These are phyloP conservation scores for Gerris lacustris DNA, from an alignment of 2,888 invertebrate genomes.

Conservation along the genomic window DNA sequence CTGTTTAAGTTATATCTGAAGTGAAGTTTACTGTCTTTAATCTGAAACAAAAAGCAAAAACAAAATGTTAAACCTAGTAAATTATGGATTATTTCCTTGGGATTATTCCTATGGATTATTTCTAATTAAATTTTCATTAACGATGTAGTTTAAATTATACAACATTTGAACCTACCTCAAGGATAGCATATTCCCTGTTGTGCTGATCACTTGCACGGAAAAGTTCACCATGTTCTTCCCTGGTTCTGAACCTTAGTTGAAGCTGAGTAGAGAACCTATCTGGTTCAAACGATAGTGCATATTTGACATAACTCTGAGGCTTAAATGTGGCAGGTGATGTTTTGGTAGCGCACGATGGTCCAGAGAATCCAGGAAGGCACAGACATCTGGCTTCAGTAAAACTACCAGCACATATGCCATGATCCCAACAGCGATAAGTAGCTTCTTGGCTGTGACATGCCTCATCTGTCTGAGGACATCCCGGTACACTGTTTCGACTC, in stretches of 20 bases:
- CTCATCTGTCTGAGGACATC: conserved; percentile 88
- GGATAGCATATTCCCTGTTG: conserved; percentile 82
- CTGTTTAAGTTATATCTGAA: conserved; percentile 90
- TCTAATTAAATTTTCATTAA: too few relatives aligned
- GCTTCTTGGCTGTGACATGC: conserved; percentile 77
- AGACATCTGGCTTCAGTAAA: conserved; percentile 81
- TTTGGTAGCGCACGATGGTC: conserved; percentile 70
- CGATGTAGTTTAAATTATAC: too few relatives aligned
- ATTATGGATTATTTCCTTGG: too few relatives aligned
- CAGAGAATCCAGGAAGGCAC: conserved; percentile 91
- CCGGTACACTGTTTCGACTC: conserved; percentile 70
- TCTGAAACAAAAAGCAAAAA: conserved; percentile 41
- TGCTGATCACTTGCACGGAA: conserved; percentile 90
- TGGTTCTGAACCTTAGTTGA: conserved; percentile 83
- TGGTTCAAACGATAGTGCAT: conserved; percentile 86
- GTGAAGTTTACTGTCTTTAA: conserved; percentile 77
- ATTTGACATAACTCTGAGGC: conserved; percentile 91
- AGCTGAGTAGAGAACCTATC: conserved; percentile 85
- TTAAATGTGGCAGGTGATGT: conserved; percentile 87
- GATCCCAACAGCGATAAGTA: conserved; percentile 78
- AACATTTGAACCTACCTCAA: conserved; percentile 45
- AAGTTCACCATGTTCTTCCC: conserved; percentile 84
- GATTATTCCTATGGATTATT: too few relatives aligned
- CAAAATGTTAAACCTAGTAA: neutral
- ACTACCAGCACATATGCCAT: conserved; percentile 87